phyloP scores from a whole-genome alignment of 2,797 vertebrate genomes.

The Enteromius trimaculatus region DNA sequence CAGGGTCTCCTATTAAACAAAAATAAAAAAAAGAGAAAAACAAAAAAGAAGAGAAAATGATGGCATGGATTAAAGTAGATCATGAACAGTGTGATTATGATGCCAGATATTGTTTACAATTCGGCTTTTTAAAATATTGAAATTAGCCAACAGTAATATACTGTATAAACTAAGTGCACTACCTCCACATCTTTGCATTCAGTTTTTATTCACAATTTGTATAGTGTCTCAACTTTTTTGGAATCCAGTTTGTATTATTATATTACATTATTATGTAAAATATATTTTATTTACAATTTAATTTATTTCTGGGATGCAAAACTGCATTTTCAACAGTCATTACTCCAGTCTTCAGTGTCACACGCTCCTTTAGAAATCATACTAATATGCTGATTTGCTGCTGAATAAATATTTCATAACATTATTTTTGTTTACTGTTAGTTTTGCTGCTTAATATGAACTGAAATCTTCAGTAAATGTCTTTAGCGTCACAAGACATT shows the following conservation, averaged over 20 bases:
- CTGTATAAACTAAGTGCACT: neutral
- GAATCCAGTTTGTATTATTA: no score
- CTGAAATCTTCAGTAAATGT: no score
- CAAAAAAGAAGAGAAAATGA: neutral
- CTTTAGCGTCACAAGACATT: neutral
- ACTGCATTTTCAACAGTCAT: neutral
- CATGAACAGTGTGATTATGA: neutral
- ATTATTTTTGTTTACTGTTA: no score
- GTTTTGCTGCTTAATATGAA: no score
- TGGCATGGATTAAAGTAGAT: neutral
- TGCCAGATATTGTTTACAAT: neutral
- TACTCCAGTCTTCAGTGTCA: neutral
- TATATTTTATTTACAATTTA: neutral
- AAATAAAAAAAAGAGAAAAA: neutral
- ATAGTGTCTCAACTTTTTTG: no score
- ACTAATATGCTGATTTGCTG: neutral
- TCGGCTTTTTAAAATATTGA: neutral
- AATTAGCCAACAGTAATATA: neutral
- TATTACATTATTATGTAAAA: no score
- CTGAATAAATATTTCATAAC: neutral
- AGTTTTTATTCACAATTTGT: no score
- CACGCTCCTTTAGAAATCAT: no score
- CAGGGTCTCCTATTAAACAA: slow-evolving; percentile 66
- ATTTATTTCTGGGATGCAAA: neutral
- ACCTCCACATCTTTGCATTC: no score